Base-by-base conservation (phyloP, 2,113 vertebrate genomes). In the Tor tambroides region DNA sequence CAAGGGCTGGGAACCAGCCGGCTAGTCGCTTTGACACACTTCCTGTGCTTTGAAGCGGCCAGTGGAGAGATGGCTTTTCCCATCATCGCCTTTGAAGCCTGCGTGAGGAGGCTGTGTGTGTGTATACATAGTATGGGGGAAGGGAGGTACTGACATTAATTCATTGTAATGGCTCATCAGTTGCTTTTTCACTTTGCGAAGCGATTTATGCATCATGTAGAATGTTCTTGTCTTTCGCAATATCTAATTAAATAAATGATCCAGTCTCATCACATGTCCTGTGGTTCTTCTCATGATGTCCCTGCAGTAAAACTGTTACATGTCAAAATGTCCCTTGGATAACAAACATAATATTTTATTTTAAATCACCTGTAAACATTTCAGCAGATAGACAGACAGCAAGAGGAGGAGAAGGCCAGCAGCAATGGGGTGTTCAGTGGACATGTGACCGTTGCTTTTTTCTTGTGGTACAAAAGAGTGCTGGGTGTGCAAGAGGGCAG, bases 11-110 rank as follows among this genome's bases (percentile, higher is more conserved):
- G 92, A 89, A 93, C 91, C 75, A 88, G 89, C 86, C 79, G 91
- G 92, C 91, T 93, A 80, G 94, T 93, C 91, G 92, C 91, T 93
- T 90, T 93, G 93, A 95, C 94, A 94, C 93, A 95, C 94, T 95
- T 96, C 95, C 95, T 95, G 93, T 93, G 89, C 94, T 95, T 95
- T 96, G 95, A 96, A 94, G 94, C 93, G 90, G 93, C 93, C 93
- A 94, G 93, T 69, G 83, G 92, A 94, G 93, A 94, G 92, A 93
- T 93, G 94, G 92, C 91, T 95, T 93, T 93, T 94, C 91, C 89
- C 90, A 94, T 92, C 92, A 90, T 84, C 41, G 85, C 88, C 93
- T 94, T 94, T 94, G 94, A 94, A 91, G 94, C 91, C 85, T 90
- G 91, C 77, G 83, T 89, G 91, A 92, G 89, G 46, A 77, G 78